phyloP scores from a whole-genome alignment of 1,140 invertebrate genomes.

The Notospermus geniculatus region DNA sequence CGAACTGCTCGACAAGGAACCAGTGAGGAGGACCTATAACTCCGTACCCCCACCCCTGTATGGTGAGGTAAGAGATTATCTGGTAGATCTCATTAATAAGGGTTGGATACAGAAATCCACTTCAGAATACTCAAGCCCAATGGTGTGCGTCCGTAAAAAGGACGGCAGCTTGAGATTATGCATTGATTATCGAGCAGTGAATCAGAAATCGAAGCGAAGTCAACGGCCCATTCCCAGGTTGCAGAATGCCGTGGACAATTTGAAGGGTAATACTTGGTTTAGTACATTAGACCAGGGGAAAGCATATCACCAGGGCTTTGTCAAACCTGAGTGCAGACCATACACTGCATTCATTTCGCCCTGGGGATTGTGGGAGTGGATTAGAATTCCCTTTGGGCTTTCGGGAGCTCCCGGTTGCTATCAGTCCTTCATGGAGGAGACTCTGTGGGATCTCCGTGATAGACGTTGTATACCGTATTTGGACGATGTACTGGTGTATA shows the following conservation, averaged over 20 bases:
- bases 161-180: conserved; percentile 23
- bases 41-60: conserved; percentile 23
- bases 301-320: conserved; percentile 24
- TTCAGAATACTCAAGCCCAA: conserved; percentile 11
- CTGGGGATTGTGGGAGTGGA: conserved; percentile 22
- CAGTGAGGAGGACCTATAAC: conserved; percentile 16
- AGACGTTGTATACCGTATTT: conserved; percentile 19
- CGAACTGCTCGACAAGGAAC: conserved; percentile 11
- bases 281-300: conserved; percentile 20
- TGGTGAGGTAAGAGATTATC: conserved; percentile 27
- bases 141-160: conserved; percentile 22
- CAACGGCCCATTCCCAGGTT: conserved; percentile 19
- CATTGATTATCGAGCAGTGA: conserved; percentile 24
- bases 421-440: conserved; percentile 24
- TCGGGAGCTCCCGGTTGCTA: conserved; percentile 19
- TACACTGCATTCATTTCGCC: conserved; percentile 27
- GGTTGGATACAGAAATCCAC: conserved; percentile 14
- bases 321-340: conserved; percentile 13
- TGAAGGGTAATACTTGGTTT: conserved; percentile 17
- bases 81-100: conserved; percentile 15
- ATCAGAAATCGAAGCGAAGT: conserved; percentile 11
- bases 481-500: conserved; percentile 26
- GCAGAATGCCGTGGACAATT: conserved; percentile 19
- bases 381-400: conserved; percentile 25
- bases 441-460: conserved; percentile 14